Conservation (phyloP, 2,797 vertebrate species). For the Sarcoramphus papa region DNA sequence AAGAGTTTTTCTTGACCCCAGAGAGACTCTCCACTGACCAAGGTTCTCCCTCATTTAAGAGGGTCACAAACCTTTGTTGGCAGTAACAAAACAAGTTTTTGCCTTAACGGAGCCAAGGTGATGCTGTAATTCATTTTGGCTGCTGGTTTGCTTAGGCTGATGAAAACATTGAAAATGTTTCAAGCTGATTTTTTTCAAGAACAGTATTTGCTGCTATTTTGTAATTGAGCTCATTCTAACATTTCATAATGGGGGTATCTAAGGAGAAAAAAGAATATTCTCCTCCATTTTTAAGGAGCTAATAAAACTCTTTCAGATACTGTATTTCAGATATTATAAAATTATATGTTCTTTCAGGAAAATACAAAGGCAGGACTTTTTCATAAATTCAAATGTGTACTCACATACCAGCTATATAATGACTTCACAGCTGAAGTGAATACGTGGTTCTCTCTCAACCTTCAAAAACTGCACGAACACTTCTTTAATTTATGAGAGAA, state of each 20-base stretch:
- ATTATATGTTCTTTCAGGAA: neutral
- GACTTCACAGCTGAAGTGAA: neutral
- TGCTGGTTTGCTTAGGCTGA: neutral
- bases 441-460: rapidly evolving
- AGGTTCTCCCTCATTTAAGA: neutral
- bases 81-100: neutral
- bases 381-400: neutral
- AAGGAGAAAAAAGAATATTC: neutral
- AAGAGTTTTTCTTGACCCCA: neutral
- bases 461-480: neutral
- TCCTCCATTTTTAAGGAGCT: neutral
- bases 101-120: neutral
- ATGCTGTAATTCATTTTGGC: neutral
- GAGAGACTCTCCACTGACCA: neutral
- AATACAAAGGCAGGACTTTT: neutral
- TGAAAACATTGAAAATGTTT: neutral
- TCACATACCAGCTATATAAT: neutral
- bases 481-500: neutral
- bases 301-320: neutral
- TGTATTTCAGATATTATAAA: neutral
- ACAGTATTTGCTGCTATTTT: neutral
- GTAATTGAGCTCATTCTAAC: neutral
- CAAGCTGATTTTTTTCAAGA: neutral
- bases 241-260: neutral
- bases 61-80: neutral